Base-by-base conservation (phyloP, 2,113 vertebrate species). In the Gnathonemus echidnorhynchus region DNA sequence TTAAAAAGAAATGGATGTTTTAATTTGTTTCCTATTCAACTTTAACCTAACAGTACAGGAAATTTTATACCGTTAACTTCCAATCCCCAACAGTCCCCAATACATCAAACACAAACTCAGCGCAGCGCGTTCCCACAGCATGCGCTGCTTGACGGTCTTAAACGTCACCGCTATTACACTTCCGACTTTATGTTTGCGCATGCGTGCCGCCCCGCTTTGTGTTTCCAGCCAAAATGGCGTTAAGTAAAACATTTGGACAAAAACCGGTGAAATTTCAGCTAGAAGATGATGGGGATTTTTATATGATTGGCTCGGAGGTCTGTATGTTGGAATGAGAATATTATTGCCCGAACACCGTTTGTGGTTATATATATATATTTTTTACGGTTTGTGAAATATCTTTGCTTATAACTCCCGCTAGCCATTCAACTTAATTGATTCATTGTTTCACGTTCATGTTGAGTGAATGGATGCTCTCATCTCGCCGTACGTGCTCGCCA, bases 261-360 rank as follows among this genome's bases (percentile, higher is more conserved):
- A 98, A 98, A 96, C 98, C 98, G 92, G 97, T 98, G 66, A 98
- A 98, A 93, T 98, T 98, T 93, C 98, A 98, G 94, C 95, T 98
- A 66, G 98, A 98, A 92, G 97, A 98, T 66, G 97, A 97, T 94
- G 97, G 97, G 88, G 97, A 98, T 89, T 98, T 97, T 93, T 98
- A 97, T 88, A 98, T 98, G 97, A 98, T 98, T 91, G 97, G 97
- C 70, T 98, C 97, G 3, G 97, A 98, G 97, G 97, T 98, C 17
- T n/a, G 93, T 91, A 0, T 35, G 77, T 89, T 3, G 80, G 6
- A 58, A 46, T 19, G 45, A n/a, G 27, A 35, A 52, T 8, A 52
- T n/a, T 10, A 48, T 53, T 52, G 49, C 24, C 49, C 35, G 17
- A 88, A n/a, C 35, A 42, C 31, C 31, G 87, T 17, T 85, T 42